A percentile compares a stretch with the other conserved stretches of the same genome.
Conservation (phyloP, 2,797 vertebrate species). For the Phalloptychus januarius region DNA sequence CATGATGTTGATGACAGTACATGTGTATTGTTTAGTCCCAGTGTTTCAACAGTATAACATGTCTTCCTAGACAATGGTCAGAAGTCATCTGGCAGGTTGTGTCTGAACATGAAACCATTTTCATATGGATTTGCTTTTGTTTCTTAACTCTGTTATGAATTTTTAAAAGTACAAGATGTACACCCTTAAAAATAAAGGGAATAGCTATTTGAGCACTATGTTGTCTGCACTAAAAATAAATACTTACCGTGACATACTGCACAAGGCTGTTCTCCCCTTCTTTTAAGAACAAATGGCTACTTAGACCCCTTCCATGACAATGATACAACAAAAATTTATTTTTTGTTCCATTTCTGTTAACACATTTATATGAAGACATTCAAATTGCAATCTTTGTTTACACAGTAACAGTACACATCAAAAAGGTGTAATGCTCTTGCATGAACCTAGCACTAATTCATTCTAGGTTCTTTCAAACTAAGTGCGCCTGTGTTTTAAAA, state of each 20-base stretch:
- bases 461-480: no score
- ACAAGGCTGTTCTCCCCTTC: not conserved
- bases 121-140: conserved; percentile 22
- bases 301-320: not conserved
- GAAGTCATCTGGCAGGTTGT: conserved; percentile 10
- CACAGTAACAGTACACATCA: no score
- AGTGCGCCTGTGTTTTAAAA: no score
- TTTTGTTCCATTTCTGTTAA: no score
- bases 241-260: conserved; percentile 28
- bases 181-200: conserved; percentile 34
- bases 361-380: no score
- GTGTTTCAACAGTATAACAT: not conserved
- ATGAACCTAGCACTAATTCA: no score
- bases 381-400: no score
- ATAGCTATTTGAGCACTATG: conserved; percentile 41
- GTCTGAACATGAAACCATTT: conserved; percentile 26
- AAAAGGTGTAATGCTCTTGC: no score
- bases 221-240: conserved; percentile 60
- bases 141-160: conserved; percentile 31
- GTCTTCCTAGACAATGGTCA: not conserved
- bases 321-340: not conserved
- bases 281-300: not conserved
- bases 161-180: conserved; percentile 23
- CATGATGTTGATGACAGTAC: not conserved
- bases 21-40: not conserved